Base-by-base conservation (phyloP, 2,797 vertebrate species). In the Tokudaia tokunoshimensis region DNA sequence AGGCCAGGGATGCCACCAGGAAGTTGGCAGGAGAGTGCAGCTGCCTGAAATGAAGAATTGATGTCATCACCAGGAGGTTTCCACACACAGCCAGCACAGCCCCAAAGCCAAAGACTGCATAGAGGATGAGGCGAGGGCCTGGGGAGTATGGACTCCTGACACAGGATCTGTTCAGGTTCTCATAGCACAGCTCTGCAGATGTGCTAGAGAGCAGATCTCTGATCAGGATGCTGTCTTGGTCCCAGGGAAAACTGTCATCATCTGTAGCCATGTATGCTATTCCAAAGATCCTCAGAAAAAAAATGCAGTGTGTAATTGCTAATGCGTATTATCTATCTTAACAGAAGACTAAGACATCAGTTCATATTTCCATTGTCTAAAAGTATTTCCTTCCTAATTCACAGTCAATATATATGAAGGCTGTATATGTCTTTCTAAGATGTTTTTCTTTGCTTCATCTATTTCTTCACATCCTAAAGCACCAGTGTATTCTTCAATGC, bases 11-110 rank as follows among this genome's bases (percentile, higher is more conserved):
- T 0, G 3, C 61, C 61, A 63, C 24, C 31, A 99, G 97, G 12
- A 96, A 98, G 94, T 99, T 99, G 65, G 83, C 74, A 52, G 99
- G 98, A 2, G 99, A 99, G 88, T 99, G 99, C 41, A 99, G 97
- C 91, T 98, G 99, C 94, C 98, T 99, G 98, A 99, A 99, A 94
- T 99, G 99, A 31, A 63, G 92, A 85, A 99, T 98, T 1, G 99
- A 98, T 82, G 99, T 98, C 72, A 99, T 99, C 14, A 99, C 99
- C 1, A 98, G 78, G 83, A 99, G 95, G 92, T 99, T 99, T 89
- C 99, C 99, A 85, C 59, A 84, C 41, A 84, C 59, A 84, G 82
- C 97, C 81, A 98, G 94, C 76, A 98, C 76, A 81, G 99, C 98
- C 52, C 98, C 96, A 14, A 96, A 98, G 92, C 94, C 52, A 96